phyloP scores from a whole-genome alignment of 2,113 vertebrate genomes.

The Mirza zaza region DNA sequence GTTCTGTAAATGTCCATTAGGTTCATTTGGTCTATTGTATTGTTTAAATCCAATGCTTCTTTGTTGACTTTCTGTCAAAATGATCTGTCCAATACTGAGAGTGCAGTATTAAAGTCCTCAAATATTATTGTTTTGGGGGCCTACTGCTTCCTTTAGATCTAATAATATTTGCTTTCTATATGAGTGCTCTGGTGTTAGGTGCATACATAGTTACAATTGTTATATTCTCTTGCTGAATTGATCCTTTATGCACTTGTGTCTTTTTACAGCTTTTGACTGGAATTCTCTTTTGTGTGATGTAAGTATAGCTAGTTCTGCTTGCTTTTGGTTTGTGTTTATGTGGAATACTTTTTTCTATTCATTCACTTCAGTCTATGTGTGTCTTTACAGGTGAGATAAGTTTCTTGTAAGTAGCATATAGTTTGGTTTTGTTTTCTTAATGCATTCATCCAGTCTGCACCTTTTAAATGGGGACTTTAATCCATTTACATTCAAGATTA shows the following conservation, averaged over 20 bases:
- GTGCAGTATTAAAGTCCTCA: background rate
- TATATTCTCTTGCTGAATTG: background rate
- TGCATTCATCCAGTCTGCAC: background rate
- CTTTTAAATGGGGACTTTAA: background rate
- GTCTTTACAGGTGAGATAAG: background rate
- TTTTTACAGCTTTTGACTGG: background rate
- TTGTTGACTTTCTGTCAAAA: background rate
- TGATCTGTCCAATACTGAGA: background rate
- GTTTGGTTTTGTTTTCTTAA: background rate
- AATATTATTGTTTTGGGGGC: background rate
- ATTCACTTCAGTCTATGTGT: background rate
- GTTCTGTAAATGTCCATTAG: background rate
- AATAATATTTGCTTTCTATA: background rate
- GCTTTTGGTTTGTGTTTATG: background rate
- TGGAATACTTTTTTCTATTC: background rate
- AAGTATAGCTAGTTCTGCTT: background rate
- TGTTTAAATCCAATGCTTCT: background rate
- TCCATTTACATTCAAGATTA: background rate
- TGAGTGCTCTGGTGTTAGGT: background rate
- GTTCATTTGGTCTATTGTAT: background rate
- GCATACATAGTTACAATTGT: background rate
- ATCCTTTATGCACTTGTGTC: background rate
- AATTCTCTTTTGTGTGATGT: background rate
- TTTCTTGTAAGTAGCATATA: background rate
- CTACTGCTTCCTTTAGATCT: background rate